These are phyloP conservation scores for Pheosia gnoma DNA, from an alignment of 2,888 invertebrate genomes.

Conservation along the genomic window DNA sequence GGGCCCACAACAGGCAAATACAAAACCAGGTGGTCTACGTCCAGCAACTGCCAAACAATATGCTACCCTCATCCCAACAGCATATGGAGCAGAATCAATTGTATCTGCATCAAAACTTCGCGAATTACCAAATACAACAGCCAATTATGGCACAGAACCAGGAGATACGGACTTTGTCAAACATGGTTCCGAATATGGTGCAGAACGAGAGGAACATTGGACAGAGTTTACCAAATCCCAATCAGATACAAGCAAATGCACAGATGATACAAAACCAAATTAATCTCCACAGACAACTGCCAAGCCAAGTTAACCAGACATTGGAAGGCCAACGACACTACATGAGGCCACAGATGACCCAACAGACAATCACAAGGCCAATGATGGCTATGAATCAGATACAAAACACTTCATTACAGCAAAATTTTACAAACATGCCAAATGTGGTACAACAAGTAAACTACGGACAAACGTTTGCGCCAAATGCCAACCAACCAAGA, in stretches of 20 bases:
- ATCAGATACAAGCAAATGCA: conserved; percentile 31
- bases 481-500: conserved; percentile 36
- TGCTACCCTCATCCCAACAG: conserved; percentile 57
- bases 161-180: conserved; percentile 44
- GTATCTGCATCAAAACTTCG: conserved; percentile 65
- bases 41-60: conserved; percentile 67
- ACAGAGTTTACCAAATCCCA: conserved; percentile 30
- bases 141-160: conserved; percentile 59
- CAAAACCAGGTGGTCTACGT: conserved; percentile 72
- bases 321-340: conserved; percentile 37
- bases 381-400: conserved; percentile 33
- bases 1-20: conserved; percentile 64
- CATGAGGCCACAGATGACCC: conserved; percentile 36
- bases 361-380: conserved; percentile 37
- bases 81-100: conserved; percentile 67
- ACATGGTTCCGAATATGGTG: conserved; percentile 46
- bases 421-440: conserved; percentile 31
- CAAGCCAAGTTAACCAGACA: conserved; percentile 21
- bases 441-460: conserved; percentile 36
- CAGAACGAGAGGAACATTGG: conserved; percentile 37
- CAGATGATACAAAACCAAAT: conserved; percentile 37
- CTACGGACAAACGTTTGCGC: conserved; percentile 35
- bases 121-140: conserved; percentile 59
- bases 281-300: conserved; percentile 17
- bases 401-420: conserved; percentile 19